Conservation (phyloP, 2,797 vertebrate species). For the Coendou prehensilis region DNA sequence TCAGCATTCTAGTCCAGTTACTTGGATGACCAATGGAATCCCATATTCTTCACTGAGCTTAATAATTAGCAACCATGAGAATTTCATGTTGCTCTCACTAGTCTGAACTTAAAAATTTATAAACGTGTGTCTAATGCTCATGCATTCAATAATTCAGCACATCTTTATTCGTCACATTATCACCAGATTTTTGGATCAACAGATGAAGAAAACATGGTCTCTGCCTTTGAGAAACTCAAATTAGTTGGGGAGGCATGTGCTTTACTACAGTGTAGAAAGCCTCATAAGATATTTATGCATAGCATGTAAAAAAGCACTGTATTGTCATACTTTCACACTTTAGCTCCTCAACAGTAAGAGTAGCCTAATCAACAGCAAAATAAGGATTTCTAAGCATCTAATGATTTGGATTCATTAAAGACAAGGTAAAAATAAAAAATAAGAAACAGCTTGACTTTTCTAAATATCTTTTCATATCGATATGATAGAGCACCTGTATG, state of each 20-base stretch:
- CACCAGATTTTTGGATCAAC: slow-evolving; percentile 71
- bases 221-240: slow-evolving; percentile 72
- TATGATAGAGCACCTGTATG: background rate
- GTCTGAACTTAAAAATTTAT: slow-evolving; percentile 48
- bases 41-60: slow-evolving; percentile 32
- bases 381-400: slow-evolving; percentile 5
- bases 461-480: background rate
- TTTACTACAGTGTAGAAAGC: background rate
- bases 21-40: background rate
- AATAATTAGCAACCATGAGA: background rate
- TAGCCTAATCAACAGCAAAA: slow-evolving; percentile 13
- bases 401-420: background rate
- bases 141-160: slow-evolving; percentile 78
- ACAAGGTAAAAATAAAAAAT: slow-evolving; percentile 24
- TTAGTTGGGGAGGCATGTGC: slow-evolving; percentile 38
- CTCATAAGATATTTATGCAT: slow-evolving; percentile 59
- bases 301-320: background rate
- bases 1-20: slow-evolving; percentile 43
- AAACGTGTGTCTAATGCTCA: slow-evolving; percentile 35
- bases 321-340: background rate
- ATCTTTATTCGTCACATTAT: slow-evolving; percentile 77
- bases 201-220: slow-evolving; percentile 80
- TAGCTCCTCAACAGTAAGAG: background rate
- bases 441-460: slow-evolving; percentile 28
- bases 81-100: slow-evolving; percentile 11